Base-by-base conservation (phyloP, 2,113 vertebrate species). In the Aptenodytes patagonicus region DNA sequence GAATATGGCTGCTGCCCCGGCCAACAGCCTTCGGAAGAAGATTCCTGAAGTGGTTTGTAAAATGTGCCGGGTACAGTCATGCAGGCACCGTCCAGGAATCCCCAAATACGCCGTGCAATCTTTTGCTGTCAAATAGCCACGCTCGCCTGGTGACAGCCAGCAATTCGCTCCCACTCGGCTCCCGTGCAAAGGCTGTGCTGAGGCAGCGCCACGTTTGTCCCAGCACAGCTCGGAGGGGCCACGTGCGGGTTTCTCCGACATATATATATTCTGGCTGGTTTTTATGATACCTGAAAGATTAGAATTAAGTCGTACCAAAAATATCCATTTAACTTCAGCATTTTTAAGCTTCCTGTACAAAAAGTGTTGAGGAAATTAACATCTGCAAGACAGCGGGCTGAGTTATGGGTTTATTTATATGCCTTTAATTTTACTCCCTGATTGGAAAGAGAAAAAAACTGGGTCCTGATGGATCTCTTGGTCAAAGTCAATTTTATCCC, bases 231-330 rank as follows among this genome's bases (percentile, higher is more conserved):
- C 1, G 0, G 65, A 77, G 77, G 54, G 57, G 60, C 42, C 18
- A 26, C 17, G 2, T 6, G 2, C 0, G 3, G 22, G n/a, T 32
- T 57, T 62, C 49, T 94, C 58, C 77, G 64, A 60, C n/a, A n/a
- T 36, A 36, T 46, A 14, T 46, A n/a, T 91, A 89, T 76, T 80
- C 82, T 83, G 82, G 34, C 18, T 95, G 31, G 8, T 79, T 87
- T 80, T 84, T 54, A 32, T 47, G 87, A 60, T 40, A 95, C 38
- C 47, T 61, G 81, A 69, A 62, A 93, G 52, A 76, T 52, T 61
- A 70, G 36, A 61, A 89, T 92, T 87, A 89, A 77, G 77, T 94
- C 73, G 87, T 70, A 65, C 61, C 80, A 91, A 84, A 93, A 95
- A 87, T 44, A 70, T 62, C 62, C 9, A 0, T 58, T 83, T 68